Evolutionary conservation across 2,113 vertebrate species (phyloP), one percentile per base, ranked within the genome.

Genomic region (Fregetta grallaria): DNA sequence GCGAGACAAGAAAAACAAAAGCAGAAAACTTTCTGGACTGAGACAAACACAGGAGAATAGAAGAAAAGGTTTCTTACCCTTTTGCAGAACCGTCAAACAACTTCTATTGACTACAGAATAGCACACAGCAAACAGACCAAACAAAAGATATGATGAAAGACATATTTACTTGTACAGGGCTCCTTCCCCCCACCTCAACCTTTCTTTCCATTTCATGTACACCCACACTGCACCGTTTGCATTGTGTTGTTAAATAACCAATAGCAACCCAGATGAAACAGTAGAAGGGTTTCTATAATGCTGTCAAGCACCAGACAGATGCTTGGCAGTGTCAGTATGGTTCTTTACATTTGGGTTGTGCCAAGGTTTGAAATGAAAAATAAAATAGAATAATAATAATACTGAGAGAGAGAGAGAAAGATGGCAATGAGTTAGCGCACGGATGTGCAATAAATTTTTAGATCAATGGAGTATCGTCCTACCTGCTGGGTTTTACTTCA

Each of bases 71-170:
- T 96, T 62, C 86, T 92, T 85, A 97, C 71, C 74, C 97, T 94
- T 97, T 55, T 86, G 77, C 95, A 94, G 92, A 97, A 84, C 95
- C 27, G 21, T 91, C 97, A 97, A 97, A 86, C 92, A 96, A 97
- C 88, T 96, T 63, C 86, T 90, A 94, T 94, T 94, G 97, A 97
- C 96, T 97, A 97, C 92, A 76, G 95, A 98, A 98, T 95, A 97
- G 97, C 93, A 92, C 96, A 94, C 76, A 68, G 96, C 97, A 98
- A 98, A 98, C 95, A 98, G 55, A 61, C 66, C 76, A 91, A 96
- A 98, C 97, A 98, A 98, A 98, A 97, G 97, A 68, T 85, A 88
- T 56, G 96, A 97, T 97, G 98, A 98, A 98, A 98, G 96, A 96
- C 49, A 27, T 97, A 95, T 98, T 98, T 98, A 97, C 96, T 97